phyloP scores from a whole-genome alignment of 2,888 invertebrate species.

The Gasteruption jaculator region DNA sequence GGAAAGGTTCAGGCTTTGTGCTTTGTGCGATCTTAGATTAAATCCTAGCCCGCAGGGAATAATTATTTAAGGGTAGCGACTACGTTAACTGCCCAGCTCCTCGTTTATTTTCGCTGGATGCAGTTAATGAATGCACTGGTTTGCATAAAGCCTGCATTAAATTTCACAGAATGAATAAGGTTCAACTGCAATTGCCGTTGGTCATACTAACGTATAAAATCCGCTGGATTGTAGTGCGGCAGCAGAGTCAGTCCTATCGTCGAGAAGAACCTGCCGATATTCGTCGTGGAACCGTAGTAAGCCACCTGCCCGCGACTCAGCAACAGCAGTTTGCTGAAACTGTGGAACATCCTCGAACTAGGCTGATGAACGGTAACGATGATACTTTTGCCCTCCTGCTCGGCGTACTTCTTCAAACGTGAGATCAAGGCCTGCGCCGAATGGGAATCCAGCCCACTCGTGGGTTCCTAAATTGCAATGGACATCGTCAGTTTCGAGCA shows the following conservation, averaged over 20 bases:
- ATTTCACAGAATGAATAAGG: neutral
- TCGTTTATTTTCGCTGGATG: no score
- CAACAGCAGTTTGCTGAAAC: slow-evolving; percentile 71
- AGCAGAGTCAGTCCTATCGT: slow-evolving; percentile 67
- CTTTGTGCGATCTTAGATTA: no score
- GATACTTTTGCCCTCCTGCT: slow-evolving; percentile 72
- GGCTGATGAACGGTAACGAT: slow-evolving; percentile 80
- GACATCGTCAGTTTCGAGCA: no score
- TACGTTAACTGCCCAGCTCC: no score
- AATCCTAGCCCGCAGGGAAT: no score
- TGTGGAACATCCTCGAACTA: slow-evolving; percentile 78
- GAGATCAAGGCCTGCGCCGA: slow-evolving; percentile 72
- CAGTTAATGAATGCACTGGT: no score
- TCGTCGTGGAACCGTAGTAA: slow-evolving; percentile 69
- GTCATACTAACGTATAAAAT: slow-evolving; percentile 72
- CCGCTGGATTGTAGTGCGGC: slow-evolving; percentile 80
- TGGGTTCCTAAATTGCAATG: slow-evolving; percentile 75
- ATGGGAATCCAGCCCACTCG: slow-evolving; percentile 77
- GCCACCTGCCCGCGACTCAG: slow-evolving; percentile 70
- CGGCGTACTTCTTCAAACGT: slow-evolving; percentile 69
- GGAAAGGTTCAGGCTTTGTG: no score
- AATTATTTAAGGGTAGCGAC: no score
- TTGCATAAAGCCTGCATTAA: no score
- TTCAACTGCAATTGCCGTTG: no score
- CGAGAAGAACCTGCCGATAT: slow-evolving; percentile 70